Conservation (phyloP, 2,888 invertebrate species). For the Drosophila cognata region DNA sequence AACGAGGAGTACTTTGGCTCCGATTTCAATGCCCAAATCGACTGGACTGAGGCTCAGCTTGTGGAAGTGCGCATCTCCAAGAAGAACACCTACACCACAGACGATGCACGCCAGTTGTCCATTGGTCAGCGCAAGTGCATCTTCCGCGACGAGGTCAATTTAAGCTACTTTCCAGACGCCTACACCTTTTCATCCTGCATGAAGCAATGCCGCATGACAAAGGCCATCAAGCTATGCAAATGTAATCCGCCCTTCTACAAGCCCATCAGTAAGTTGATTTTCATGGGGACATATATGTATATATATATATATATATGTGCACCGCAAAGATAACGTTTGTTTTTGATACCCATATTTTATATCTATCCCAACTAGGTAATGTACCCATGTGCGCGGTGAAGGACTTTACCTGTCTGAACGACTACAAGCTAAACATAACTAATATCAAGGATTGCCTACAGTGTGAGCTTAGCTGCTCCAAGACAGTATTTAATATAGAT, state of each 20-base stretch:
- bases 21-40: constrained; percentile 89
- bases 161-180: constrained; percentile 86
- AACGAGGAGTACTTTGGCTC: constrained; percentile 90
- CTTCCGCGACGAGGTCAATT: constrained; percentile 88
- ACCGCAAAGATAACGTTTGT: not conserved
- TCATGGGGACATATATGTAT: not conserved
- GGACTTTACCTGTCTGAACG: constrained; percentile 87
- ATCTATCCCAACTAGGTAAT: constrained; percentile 60
- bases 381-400: constrained; percentile 87
- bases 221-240: constrained; percentile 87
- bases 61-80: constrained; percentile 87
- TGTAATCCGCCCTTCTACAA: constrained; percentile 91
- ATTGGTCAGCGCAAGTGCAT: constrained; percentile 90
- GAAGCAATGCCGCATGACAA: constrained; percentile 90
- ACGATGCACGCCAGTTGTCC: constrained; percentile 89
- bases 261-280: constrained; percentile 85
- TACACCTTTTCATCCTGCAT: constrained; percentile 91
- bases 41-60: constrained; percentile 87
- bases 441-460: constrained; percentile 87
- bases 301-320: not conserved
- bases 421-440: constrained; percentile 86
- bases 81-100: constrained; percentile 91
- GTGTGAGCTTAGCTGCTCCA: constrained; percentile 91
- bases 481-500: constrained; percentile 91
- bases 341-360: not conserved